Evolutionary conservation across 2,888 invertebrate genomes (phyloP), one percentile per base, ranked within the genome.

Genomic region (Leistus spinibarbis): DNA sequence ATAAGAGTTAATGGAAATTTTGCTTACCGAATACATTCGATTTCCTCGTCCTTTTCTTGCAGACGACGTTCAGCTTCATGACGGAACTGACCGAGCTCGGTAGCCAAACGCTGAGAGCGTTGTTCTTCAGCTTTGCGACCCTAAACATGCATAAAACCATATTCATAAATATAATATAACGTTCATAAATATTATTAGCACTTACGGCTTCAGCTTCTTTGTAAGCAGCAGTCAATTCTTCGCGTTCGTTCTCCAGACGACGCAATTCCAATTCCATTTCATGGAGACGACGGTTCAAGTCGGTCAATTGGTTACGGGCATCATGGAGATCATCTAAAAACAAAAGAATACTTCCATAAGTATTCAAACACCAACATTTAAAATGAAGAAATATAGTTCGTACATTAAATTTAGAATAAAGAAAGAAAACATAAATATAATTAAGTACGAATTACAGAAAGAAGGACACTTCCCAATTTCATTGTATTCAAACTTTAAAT

Each of bases 171-270:
- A 23, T 53, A 56, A 69, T 10, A 40, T 63, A 60, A 1, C n/a
- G n/a, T n/a, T n/a, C n/a, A 69, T 16, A 20, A 53, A 53, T 17
- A 71, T 1, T 13, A 20, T n/a, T n/a, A n/a, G n/a, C n/a, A 91
- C 94, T 92, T 89, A 98, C 96, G 86, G 97, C 96, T 88, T 99
- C 99, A 81, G 98, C 97, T 90, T 99, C 99, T 88, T 96, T 96
- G 91, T 98, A 97, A 82, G 98, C 98, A 81, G 95, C 95, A 81
- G 97, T 96, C 84, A 99, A 93, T 89, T 98, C 97, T 87, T 99
- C 98, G 85, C 99, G 95, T 89, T 99, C 99, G 87, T 97, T 98
- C 90, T 99, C 99, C 89, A 99, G 91, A 86, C 98, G 95, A 86
- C 96, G 96, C 88, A 95, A 93, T 90, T 95, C 98, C 88, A 96